These are phyloP conservation scores for Chrysopilus asiliformis DNA, from an alignment of 2,888 invertebrate species.

Conservation along the genomic window DNA sequence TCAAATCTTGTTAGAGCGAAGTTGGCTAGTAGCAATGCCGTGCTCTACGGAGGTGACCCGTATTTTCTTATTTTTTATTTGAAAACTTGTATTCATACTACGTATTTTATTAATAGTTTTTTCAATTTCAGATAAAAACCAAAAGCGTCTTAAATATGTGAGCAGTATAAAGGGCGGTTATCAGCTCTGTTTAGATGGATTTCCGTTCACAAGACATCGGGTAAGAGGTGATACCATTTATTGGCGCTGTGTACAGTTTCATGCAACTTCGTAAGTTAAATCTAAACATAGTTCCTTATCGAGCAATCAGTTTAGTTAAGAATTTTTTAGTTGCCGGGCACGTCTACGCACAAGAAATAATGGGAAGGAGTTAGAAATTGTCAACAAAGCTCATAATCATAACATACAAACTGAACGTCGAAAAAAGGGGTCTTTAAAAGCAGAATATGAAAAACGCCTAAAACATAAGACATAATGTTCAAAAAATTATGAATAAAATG, in stretches of 20 bases:
- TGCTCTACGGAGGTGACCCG: too few species aligned
- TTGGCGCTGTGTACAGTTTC: constrained; percentile 30
- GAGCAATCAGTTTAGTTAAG: background rate
- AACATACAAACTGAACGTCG: constrained; percentile 22
- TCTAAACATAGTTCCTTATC: background rate
- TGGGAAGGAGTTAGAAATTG: constrained; percentile 24
- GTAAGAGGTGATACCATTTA: constrained; percentile 25
- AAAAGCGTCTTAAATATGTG: constrained; percentile 14
- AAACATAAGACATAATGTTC: background rate
- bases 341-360: constrained; percentile 22
- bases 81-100: too few species aligned
- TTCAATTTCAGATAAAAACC: background rate
- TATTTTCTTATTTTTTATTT: too few species aligned
- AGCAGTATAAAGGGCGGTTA: constrained; percentile 26
- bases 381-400: constrained; percentile 24
- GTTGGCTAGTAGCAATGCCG: too few species aligned
- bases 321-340: constrained; percentile 22
- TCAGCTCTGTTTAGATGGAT: constrained; percentile 26
- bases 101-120: too few species aligned
- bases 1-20: too few species aligned
- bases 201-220: constrained; percentile 26
- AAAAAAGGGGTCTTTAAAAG: constrained; percentile 26
- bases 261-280: constrained; percentile 22
- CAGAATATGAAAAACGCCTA: constrained; percentile 19
- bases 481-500: too few species aligned